Conservation (phyloP, 1,140 invertebrate genomes). For the Battus philenor region DNA sequence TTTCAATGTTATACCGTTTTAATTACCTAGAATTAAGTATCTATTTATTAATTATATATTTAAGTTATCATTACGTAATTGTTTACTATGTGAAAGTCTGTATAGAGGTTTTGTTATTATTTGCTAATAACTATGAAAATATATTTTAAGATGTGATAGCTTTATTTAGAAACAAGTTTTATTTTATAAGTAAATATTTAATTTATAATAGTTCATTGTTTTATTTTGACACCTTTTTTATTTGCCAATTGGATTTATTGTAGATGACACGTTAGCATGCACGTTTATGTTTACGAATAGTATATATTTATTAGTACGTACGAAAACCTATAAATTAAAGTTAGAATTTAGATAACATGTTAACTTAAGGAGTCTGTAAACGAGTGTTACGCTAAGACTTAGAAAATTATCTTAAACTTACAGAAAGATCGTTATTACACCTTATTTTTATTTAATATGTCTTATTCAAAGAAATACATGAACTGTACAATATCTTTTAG, state of each 20-base stretch:
- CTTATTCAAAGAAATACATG: too few species aligned
- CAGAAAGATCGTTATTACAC: too few species aligned
- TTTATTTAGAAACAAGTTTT: slow-evolving; percentile 70
- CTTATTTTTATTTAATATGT: too few species aligned
- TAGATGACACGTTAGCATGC: slow-evolving; percentile 38
- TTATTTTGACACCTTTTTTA: slow-evolving; percentile 64
- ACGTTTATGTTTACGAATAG: slow-evolving; percentile 17
- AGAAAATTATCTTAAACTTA: too few species aligned
- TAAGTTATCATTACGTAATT: slow-evolving; percentile 37
- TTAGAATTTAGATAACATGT: too few species aligned
- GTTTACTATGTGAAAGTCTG: slow-evolving; percentile 56
- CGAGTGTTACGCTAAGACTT: too few species aligned
- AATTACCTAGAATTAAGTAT: slow-evolving; percentile 36
- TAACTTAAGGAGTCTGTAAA: too few species aligned
- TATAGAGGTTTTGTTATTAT: slow-evolving; percentile 62
- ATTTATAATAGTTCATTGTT: slow-evolving; percentile 57
- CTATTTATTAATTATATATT: slow-evolving; percentile 54
- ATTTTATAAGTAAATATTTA: slow-evolving; percentile 65
- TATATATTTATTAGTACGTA: slow-evolving; percentile 1
- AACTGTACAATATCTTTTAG: too few species aligned
- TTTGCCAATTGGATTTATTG: slow-evolving; percentile 37
- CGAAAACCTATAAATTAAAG: too few species aligned
- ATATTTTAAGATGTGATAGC: slow-evolving; percentile 70
- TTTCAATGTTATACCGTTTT: slow-evolving; percentile 36
- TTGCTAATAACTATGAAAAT: slow-evolving; percentile 53